A percentile compares a stretch with the other conserved stretches of the same genome.
Conservation (phyloP, 2,797 vertebrate species). For the Falco berigora region DNA sequence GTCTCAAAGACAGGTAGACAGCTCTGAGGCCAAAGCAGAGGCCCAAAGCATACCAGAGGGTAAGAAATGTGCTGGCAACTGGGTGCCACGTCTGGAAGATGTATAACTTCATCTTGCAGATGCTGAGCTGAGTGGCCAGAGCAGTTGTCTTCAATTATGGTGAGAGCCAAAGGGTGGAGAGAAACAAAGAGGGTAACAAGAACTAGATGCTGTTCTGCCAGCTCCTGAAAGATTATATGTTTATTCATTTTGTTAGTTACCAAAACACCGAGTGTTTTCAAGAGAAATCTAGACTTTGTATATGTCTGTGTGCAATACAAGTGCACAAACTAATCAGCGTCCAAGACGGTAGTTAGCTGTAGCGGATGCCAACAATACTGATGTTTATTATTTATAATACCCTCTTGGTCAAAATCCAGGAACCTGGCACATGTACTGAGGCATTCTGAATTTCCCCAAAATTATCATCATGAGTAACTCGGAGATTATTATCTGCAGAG, state of each 20-base stretch:
- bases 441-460: not conserved
- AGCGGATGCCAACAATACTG: not conserved
- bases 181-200: slow-evolving; percentile 26
- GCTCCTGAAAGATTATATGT: slow-evolving; percentile 49
- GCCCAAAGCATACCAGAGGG: not conserved
- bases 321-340: not conserved
- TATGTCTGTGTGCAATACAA: slow-evolving; percentile 6
- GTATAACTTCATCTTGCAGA: slow-evolving; percentile 39
- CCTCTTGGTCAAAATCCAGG: not conserved
- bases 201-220: slow-evolving; percentile 27
- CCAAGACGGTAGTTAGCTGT: not conserved
- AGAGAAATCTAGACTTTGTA: slow-evolving; percentile 43
- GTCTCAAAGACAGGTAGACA: not conserved
- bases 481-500: not conserved
- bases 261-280: slow-evolving; percentile 18
- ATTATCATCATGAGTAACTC: not conserved
- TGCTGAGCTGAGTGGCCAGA: slow-evolving; percentile 15
- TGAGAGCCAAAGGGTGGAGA: not conserved
- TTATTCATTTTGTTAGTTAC: slow-evolving; percentile 18
- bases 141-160: slow-evolving; percentile 64
- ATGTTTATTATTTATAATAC: slow-evolving; percentile 20
- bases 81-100: slow-evolving; percentile 4
- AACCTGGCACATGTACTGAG: not conserved
- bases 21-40: not conserved
- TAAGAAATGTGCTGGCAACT: slow-evolving; percentile 1